Base-by-base conservation (phyloP, 2,113 vertebrate genomes). In the Arizona elegans region DNA sequence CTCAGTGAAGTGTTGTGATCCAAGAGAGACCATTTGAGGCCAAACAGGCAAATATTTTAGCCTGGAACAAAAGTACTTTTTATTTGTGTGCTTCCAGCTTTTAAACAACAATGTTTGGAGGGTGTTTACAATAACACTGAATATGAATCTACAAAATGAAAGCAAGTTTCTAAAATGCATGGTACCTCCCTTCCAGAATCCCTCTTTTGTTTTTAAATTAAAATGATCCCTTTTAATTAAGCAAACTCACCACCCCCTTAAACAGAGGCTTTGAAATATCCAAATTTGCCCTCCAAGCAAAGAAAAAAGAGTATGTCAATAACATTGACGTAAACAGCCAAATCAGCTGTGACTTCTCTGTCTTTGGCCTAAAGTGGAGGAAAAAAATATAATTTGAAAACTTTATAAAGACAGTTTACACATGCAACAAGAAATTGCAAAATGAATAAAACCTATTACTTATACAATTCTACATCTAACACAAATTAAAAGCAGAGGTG, bases 241-340 rank as follows among this genome's bases (percentile, higher is more conserved):
- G 38, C 24, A 93, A 85, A 96, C 99, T 98, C 96, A 99, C 99
- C 98, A 99, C 99, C 6, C 99, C 99, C 19, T 98, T 97, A 95
- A 99, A 98, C 15, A 99, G 97, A 90, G 99, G 99, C 93, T 98
- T 99, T 91, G 98, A 98, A 94, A 99, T 97, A 95, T 99, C 98
- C 97, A 99, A 95, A 97, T 99, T 99, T 92, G 99, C 99, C 96
- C 99, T 99, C 99, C 99, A 99, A 94, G 98, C 97, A 2, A 99
- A 99, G 96, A 99, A 99, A 93, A 99, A 94, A 0, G 99, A 99
- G 96, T 99, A 99, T 94, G 98, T 85, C 54, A 98, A 96, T 93
- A 98, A 91, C 99, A 99, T 99, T 92, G 95, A 95, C 91, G 97
- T 87, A 53, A 99, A 96, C 92, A 99, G 97, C 97, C 98, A 98